Base-by-base conservation (phyloP, 2,888 invertebrate genomes). In the Limenitis arthemis region DNA sequence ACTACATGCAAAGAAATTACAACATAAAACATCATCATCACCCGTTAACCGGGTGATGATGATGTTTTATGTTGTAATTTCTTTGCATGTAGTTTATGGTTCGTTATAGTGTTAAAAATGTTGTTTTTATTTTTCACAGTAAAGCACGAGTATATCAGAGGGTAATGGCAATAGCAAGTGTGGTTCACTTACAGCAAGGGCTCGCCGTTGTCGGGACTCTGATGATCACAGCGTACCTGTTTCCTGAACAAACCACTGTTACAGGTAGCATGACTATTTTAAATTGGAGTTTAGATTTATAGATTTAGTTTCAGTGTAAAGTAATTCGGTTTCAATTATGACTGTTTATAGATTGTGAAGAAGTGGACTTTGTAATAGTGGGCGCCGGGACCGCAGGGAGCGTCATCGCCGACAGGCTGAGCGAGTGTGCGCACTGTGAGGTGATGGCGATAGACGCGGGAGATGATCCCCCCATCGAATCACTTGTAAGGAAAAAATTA, bases 371-470 rank as follows among this genome's bases (percentile, higher is more conserved):
- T 56, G 62, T 73, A 6, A 58, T 73, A 3, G 63, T 69, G 7
- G 74, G 73, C 0, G 69, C 63, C 1, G 73, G 73, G 0, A 63
- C 68, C 5, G 68, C 70, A 4, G 72, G 72, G 5, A 44, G 56
- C 12, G 64, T 72, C n/a, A 44, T 69, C n/a, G 63, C 68, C 11
- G 55, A 59, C 44, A 47, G 64, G 9, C 63, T 68, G 6, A 56
- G 61, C 1, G 62, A 65, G 51, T 41, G 54, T 11, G 30, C 48
- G 6, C 28, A 28, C 11, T 42, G 30, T 8, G 47, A 30, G 5
- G 67, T 68, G 46, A 47, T 68, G 36, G 56, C 67, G 8, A 41
- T 68, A 2, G 69, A 70, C 6, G 68, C 67, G 4, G 70, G 70
- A 4, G 66, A 61, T 0, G 63, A 65, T 40, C 65, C 66, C 4